A percentile compares a stretch with the other conserved stretches of the same genome.
Evolutionary conservation across 2,888 invertebrate genomes (phyloP).

Genomic region (Periphyllus acericola): DNA sequence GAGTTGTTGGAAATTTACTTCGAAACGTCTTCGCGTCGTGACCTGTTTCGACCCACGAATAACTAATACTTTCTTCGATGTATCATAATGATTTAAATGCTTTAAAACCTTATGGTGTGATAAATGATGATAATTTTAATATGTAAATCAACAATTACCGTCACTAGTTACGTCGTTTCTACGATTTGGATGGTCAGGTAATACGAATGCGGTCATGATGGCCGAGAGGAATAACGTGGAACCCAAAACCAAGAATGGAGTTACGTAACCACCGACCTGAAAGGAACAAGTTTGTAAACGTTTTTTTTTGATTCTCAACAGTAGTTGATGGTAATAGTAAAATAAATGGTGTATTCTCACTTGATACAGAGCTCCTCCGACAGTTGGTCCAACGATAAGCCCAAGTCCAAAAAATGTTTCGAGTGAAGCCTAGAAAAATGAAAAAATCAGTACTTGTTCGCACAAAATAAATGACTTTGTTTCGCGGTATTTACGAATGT

Average conservation of each 20-base stretch:
- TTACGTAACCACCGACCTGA: constrained; percentile 78
- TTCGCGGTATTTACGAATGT: constrained; percentile 76
- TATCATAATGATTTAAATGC: too few species aligned
- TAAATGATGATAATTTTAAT: too few species aligned
- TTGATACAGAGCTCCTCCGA: constrained; percentile 86
- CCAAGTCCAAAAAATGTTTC: constrained; percentile 90
- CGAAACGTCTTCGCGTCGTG: too few species aligned
- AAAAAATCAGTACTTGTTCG: not conserved
- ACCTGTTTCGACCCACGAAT: too few species aligned
- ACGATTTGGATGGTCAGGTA: constrained; percentile 71
- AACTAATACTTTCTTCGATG: too few species aligned
- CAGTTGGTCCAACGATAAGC: constrained; percentile 88
- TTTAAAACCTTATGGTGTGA: too few species aligned
- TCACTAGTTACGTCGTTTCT: constrained; percentile 53
- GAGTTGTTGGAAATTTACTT: too few species aligned
- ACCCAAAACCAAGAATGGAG: constrained; percentile 85
- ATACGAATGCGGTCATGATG: constrained; percentile 77
- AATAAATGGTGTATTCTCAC: constrained; percentile 65
- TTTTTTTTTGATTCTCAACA: not conserved
- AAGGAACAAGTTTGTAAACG: constrained; percentile 61
- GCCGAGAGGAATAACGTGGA: constrained; percentile 79
- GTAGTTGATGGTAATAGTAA: too few species aligned
- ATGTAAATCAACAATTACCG: constrained; percentile 18
- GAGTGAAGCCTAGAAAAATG: constrained; percentile 74
- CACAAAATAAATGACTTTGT: too few species aligned